These are phyloP conservation scores for Enteromius trimaculatus DNA, from an alignment of 2,797 vertebrate genomes.

Conservation along the genomic window DNA sequence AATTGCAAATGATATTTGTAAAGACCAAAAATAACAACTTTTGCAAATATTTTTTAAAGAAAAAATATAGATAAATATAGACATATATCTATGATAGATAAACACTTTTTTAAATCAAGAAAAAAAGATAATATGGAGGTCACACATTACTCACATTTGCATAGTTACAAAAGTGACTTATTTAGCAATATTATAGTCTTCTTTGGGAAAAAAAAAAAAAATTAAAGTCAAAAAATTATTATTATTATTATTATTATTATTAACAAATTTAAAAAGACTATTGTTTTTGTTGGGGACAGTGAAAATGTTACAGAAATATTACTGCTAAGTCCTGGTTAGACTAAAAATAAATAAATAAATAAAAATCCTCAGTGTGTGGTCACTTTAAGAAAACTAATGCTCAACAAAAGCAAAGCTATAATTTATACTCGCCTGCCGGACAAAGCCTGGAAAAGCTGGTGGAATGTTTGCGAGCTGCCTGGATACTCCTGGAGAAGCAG, in stretches of 20 bases:
- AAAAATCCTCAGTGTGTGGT: constrained; percentile 50
- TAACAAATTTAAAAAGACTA: neutral
- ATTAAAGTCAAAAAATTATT: too few relatives aligned
- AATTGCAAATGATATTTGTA: neutral
- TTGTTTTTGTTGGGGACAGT: neutral
- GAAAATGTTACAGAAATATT: neutral
- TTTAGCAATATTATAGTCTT: neutral
- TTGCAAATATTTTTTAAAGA: neutral
- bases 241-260: too few relatives aligned
- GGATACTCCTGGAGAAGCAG: constrained; percentile 61
- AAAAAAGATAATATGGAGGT: neutral
- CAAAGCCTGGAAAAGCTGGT: constrained; percentile 67
- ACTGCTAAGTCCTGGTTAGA: neutral
- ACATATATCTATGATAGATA: too few relatives aligned
- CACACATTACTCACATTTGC: neutral
- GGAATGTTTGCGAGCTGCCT: constrained; percentile 71
- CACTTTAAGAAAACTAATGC: constrained; percentile 61
- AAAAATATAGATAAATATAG: neutral
- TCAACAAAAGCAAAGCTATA: constrained; percentile 66
- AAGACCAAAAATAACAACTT: neutral
- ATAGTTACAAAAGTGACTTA: neutral
- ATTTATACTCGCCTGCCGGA: constrained; percentile 66
- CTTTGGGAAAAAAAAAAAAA: neutral
- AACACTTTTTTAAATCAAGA: neutral
- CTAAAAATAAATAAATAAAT: neutral